Conservation (phyloP, 2,797 vertebrate species). For the Lepilemur septentrionalis region DNA sequence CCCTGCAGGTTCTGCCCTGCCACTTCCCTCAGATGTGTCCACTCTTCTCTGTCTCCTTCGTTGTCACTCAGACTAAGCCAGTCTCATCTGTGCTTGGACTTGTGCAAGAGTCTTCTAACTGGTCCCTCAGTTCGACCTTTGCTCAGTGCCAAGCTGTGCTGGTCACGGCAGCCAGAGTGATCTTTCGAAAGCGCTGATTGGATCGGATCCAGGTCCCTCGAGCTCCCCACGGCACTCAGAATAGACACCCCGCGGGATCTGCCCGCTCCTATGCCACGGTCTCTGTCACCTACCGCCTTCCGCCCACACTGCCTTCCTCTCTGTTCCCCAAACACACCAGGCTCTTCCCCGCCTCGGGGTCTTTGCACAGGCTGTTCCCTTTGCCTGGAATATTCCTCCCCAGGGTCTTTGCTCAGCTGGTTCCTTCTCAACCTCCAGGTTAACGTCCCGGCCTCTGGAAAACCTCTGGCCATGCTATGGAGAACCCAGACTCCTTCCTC, state of each 20-base stretch:
- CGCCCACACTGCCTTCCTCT: neutral
- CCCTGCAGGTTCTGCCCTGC: neutral
- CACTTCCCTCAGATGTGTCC: neutral
- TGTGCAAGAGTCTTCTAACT: neutral
- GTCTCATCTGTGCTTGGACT: neutral
- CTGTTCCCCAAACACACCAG: neutral
- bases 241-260: neutral
- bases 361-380: neutral
- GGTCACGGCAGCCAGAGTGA: neutral
- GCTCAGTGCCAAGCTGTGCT: neutral
- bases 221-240: neutral
- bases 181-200: neutral
- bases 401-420: neutral
- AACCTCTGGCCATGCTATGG: neutral
- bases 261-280: neutral
- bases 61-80: neutral
- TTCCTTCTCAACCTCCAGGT: neutral
- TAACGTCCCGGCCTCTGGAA: neutral
- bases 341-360: neutral
- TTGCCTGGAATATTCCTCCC: neutral
- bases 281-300: neutral
- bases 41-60: neutral
- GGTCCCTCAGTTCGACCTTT: neutral
- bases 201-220: neutral
- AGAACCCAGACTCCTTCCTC: neutral